phyloP scores from a whole-genome alignment of 2,113 vertebrate genomes.

The Anarrhichthys ocellatus region DNA sequence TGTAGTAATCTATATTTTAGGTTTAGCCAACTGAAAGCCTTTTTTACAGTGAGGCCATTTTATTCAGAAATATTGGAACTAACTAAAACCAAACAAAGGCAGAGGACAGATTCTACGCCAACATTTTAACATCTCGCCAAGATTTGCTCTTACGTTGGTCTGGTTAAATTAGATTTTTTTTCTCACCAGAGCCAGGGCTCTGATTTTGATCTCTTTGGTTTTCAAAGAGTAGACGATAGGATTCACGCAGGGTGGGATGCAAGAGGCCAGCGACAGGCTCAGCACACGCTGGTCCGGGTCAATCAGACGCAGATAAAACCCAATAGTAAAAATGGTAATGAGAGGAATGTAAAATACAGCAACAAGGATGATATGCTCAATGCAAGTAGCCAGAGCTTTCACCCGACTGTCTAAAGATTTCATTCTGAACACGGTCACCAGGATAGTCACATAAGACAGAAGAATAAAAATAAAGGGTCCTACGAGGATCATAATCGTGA shows the following conservation, averaged over 20 bases:
- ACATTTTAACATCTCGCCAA: neutral
- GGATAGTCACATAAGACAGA: conserved; percentile 71
- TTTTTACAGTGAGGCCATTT: neutral
- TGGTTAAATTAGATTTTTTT: too few species aligned
- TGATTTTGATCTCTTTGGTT: conserved; percentile 76
- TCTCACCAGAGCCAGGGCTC: conserved; percentile 41
- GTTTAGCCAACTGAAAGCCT: neutral
- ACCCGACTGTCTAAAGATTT: conserved; percentile 63
- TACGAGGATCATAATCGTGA: neutral
- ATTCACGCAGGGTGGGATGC: conserved; percentile 77
- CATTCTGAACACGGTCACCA: conserved; percentile 76
- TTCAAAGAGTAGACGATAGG: conserved; percentile 80
- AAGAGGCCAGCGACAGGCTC: conserved; percentile 74
- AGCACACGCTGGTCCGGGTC: conserved; percentile 69
- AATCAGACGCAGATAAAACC: conserved; percentile 50
- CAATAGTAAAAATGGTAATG: conserved; percentile 47
- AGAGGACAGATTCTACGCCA: neutral
- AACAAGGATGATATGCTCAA: conserved; percentile 77
- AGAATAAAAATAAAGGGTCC: conserved; percentile 64
- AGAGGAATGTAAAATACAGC: conserved; percentile 78
- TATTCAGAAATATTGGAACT: neutral
- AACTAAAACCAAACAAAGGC: neutral
- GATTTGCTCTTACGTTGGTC: neutral
- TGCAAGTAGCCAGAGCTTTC: conserved; percentile 76
- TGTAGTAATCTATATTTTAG: neutral